Evolutionary conservation across 2,797 vertebrate genomes (phyloP).

Genomic region (Sternotherus odoratus): DNA sequence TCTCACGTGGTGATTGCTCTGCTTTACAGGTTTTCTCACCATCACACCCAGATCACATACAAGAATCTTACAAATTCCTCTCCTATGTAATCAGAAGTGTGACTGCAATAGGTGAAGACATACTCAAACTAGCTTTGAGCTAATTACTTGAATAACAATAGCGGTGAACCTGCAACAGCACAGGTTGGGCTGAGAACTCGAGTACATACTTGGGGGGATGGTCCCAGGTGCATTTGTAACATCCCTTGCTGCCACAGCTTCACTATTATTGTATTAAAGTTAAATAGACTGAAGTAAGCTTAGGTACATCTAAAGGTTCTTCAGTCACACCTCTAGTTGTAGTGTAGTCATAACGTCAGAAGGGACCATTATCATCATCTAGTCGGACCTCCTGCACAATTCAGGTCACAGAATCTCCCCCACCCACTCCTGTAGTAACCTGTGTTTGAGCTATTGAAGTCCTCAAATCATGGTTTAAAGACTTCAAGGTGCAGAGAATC

Average conservation of each 20-base stretch:
- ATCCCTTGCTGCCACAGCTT: background rate
- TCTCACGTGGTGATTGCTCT: background rate
- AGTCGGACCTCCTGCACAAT: too few species aligned
- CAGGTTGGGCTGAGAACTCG: background rate
- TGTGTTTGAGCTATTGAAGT: too few species aligned
- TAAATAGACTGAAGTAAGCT: background rate
- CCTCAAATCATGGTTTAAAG: too few species aligned
- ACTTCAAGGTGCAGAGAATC: too few species aligned
- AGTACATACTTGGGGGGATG: background rate
- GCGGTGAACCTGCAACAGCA: background rate
- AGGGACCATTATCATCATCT: too few species aligned
- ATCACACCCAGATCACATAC: background rate
- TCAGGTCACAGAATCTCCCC: too few species aligned
- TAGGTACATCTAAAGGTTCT: background rate
- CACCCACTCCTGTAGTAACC: too few species aligned
- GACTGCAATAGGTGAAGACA: background rate
- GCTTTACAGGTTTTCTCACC: conserved; percentile 32
- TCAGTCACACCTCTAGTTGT: background rate
- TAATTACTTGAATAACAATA: background rate
- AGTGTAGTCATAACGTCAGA: background rate
- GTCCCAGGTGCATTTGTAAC: background rate
- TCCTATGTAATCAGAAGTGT: background rate
- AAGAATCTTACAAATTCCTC: conserved; percentile 20
- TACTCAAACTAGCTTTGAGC: background rate
- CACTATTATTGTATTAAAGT: background rate